Evolutionary conservation across 2,888 invertebrate genomes (phyloP), one percentile per base, ranked within the genome.

Genomic region (Copidosoma aretas): DNA sequence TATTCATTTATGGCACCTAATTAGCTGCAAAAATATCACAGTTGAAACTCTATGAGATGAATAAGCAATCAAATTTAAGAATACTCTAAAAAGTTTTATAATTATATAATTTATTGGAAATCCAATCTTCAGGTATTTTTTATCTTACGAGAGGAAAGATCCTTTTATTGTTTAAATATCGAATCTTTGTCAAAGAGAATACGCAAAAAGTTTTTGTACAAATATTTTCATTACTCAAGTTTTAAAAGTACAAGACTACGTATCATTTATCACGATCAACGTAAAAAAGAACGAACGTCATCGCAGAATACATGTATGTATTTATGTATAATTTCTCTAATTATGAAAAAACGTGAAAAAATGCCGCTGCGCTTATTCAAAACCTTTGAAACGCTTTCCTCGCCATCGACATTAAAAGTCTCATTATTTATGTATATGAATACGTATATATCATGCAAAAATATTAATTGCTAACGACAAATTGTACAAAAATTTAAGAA

Each of bases 401-500:
- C 43, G 3, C 62, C 57, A 46, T 63, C 51, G 63, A 66, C 62
- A 66, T 60, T 63, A 56, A 63, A 70, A 60, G 41, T 71, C 67
- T 21, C 51, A 39, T 61, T 59, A 57, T 46, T 64, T 57, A 57
- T 46, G 12, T 46, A 8, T 12, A 46, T 46, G 12, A 25, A 43
- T 63, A 59, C 60, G 21, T 66, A 56, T 62, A 52, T 52, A 49
- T 49, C 60, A 60, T 60, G 41, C 58, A 67, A 64, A 67, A 67
- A 52, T 46, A 57, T 52, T 59, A 43, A n/a, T 66, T 53, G 64
- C 64, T 67, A 63, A 67, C 67, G 60, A 64, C 64, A 67, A 64
- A 19, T 67, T 43, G 67, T 70, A 70, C 67, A 68, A 71, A 71
- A 71, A 68, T 68, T 68, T 41, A 68, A 66, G 59, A 68, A 71